Base-by-base conservation (phyloP, 1,140 invertebrate species). In the Hylaeus volcanicus region DNA sequence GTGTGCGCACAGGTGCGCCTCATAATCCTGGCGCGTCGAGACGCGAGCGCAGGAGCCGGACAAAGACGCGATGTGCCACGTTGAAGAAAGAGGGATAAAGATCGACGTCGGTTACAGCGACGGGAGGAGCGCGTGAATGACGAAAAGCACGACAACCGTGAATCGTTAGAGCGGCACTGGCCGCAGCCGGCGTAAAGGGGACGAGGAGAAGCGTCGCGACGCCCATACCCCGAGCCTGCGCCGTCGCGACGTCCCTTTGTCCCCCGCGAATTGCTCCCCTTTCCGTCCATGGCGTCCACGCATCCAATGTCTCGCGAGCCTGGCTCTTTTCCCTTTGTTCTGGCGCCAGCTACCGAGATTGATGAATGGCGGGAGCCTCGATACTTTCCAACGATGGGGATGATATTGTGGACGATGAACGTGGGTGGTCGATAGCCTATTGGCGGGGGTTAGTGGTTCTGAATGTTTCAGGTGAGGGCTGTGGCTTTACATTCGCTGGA, bases 161-260 rank as follows among this genome's bases (percentile, higher is more conserved):
- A 89, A 90, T 90, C 89, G 88, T 90, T 88, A 90, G 86, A 83
- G 88, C 76, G 77, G 83, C 82, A 82, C 88, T 86, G 83, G 61
- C 74, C 65, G 79, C 79, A 75, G 56, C 14, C 37, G 70, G 11
- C 71, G 51, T 66, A 65, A 61, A 76, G 61, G 74, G 64, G 74
- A 74, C 75, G 72, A 82, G 72, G 79, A 72, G 51, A 68, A 76
- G 81, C 81, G 88, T 82, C 81, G 86, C 72, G 88, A 88, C 84
- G 87, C 86, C 81, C 80, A 68, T 75, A 70, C 83, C 51, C 68
- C 78, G 90, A 89, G 88, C 86, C 89, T 91, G 90, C 90, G 90
- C 89, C 83, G 88, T 86, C 84, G 83, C 81, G 76, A 61, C 86
- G 82, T 88, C 85, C 85, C 82, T 88, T 83, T 88, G 81, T 88